These are phyloP conservation scores for Anoplophora glabripennis DNA, from an alignment of 1,140 invertebrate genomes.

Conservation along the genomic window DNA sequence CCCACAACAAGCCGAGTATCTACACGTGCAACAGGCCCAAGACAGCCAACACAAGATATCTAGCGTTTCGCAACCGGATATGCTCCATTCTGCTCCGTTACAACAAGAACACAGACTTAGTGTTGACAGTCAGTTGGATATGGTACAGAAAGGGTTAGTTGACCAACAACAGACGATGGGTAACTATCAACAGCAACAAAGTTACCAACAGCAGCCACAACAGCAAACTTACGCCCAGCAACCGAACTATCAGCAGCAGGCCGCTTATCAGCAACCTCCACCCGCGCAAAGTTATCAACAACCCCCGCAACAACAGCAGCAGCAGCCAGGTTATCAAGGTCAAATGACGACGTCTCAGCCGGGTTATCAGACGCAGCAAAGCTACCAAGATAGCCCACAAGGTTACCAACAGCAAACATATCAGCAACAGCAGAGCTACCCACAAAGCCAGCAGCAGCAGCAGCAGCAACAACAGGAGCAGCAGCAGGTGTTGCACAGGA, in stretches of 20 bases:
- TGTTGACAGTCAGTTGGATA: slow-evolving; percentile 44
- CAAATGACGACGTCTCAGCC: background rate
- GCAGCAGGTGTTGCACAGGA: slow-evolving; percentile 6
- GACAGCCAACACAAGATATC: slow-evolving; percentile 25
- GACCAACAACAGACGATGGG: slow-evolving; percentile 30
- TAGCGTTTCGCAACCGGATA: slow-evolving; percentile 41
- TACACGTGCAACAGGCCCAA: slow-evolving; percentile 32
- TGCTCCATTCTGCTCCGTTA: slow-evolving; percentile 32
- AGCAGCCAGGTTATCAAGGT: slow-evolving; percentile 18
- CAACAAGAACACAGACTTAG: slow-evolving; percentile 41
- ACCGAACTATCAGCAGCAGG: slow-evolving; percentile 23
- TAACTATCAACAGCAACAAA: slow-evolving; percentile 43
- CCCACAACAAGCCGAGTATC: slow-evolving; percentile 39
- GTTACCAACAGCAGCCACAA: slow-evolving; percentile 35
- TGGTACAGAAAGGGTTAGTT: slow-evolving; percentile 12
- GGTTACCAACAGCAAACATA: slow-evolving; percentile 12
- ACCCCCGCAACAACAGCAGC: slow-evolving; percentile 4
- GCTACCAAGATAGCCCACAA: slow-evolving; percentile 6
- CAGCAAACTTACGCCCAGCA: slow-evolving; percentile 32
- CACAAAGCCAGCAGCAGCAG: slow-evolving; percentile 18
- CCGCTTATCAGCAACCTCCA: too few species aligned
- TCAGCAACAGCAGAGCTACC: slow-evolving; percentile 23
- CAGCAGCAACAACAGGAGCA: slow-evolving; percentile 16
- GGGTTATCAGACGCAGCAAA: slow-evolving; percentile 10
- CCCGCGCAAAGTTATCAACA: slow-evolving; percentile 23